Conservation (phyloP, 2,797 vertebrate genomes). For the Ispidina lecontei region DNA sequence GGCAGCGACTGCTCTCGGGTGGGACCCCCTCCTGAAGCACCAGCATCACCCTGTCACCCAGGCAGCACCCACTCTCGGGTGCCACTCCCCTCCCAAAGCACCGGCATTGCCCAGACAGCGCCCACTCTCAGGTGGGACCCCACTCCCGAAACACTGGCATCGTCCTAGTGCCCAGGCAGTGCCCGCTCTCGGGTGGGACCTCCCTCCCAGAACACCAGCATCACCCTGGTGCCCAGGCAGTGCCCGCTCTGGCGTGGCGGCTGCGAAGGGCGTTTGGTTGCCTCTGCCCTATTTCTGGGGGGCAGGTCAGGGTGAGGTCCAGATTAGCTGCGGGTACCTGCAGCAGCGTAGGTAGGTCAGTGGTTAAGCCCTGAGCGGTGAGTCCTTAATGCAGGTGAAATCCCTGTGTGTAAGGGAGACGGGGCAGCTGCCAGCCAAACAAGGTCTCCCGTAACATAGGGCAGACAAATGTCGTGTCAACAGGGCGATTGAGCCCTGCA, state of each 20-base stretch:
- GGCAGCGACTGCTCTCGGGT: rapidly evolving
- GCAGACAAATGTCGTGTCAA: neutral
- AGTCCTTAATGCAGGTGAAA: constrained; percentile 30
- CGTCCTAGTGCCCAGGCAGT: rapidly evolving
- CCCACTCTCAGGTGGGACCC: neutral
- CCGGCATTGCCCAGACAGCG: too few species aligned
- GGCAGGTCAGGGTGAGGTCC: neutral
- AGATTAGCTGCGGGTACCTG: neutral
- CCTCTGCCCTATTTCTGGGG: neutral
- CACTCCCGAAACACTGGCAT: too few species aligned
- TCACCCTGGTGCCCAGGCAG: rapidly evolving
- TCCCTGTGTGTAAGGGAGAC: neutral
- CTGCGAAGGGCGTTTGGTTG: neutral
- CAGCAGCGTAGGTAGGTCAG: neutral
- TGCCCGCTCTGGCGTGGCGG: rapidly evolving
- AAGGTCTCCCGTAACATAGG: constrained; percentile 69
- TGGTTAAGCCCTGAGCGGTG: neutral
- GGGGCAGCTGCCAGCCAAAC: constrained; percentile 19
- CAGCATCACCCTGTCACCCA: too few species aligned
- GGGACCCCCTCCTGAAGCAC: neutral
- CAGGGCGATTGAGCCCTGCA: neutral
- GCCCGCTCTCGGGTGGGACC: neutral
- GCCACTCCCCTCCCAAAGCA: too few species aligned
- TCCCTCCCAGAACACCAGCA: rapidly evolving
- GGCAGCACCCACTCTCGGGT: too few species aligned